Percentiles rank a stretch among this genome's conserved stretches.
Conservation (phyloP, 37 sponge, comb jelly and placozoan species). For the Ephydatia muelleri region DNA sequence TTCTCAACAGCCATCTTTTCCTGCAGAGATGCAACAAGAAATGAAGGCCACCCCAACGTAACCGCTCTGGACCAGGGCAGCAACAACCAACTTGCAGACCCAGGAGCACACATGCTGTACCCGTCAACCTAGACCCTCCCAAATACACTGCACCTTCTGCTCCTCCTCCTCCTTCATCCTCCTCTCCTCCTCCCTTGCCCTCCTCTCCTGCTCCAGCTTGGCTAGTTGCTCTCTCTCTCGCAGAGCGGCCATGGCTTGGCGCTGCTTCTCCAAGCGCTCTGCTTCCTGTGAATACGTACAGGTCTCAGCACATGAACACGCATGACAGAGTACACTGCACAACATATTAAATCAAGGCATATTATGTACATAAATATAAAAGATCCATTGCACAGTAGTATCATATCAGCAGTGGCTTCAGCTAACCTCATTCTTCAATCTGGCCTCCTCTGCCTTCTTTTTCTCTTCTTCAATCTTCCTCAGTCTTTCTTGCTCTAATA, state of each 20-base stretch:
- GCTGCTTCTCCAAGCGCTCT: not conserved
- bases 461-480: constrained; percentile 52
- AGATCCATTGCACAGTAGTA: not conserved
- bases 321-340: too few species aligned
- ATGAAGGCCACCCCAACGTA: too few species aligned
- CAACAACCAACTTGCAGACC: too few species aligned
- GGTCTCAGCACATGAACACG: not conserved
- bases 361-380: too few species aligned
- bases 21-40: too few species aligned
- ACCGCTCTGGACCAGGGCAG: too few species aligned
- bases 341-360: too few species aligned
- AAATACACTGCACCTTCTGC: not conserved
- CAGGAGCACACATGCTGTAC: not conserved
- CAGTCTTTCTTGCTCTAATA: constrained; percentile 31
- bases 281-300: not conserved
- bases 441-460: not conserved
- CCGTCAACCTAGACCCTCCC: not conserved
- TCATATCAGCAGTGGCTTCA: not conserved
- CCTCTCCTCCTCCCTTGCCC: not conserved
- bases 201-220: not conserved
- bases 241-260: not conserved
- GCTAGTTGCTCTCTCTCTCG: not conserved
- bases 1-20: not conserved
- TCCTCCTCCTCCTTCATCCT: not conserved
- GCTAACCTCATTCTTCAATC: not conserved